These are phyloP conservation scores for Euplexia lucipara DNA, from an alignment of 2,888 invertebrate species.

Conservation along the genomic window DNA sequence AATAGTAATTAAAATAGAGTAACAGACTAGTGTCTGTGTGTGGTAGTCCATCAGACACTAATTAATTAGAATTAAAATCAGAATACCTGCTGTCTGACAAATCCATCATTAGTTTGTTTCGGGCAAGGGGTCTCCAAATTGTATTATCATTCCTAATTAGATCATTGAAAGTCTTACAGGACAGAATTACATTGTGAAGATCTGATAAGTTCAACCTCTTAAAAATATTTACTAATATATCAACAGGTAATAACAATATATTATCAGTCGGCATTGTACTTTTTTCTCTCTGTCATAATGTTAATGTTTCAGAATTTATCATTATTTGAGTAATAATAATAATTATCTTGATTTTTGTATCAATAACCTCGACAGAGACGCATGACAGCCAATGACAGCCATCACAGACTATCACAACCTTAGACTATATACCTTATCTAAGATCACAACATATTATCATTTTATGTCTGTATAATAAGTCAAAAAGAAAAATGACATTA, in stretches of 20 bases:
- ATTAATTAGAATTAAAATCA: neutral
- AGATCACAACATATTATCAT: no score
- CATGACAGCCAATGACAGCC: slow-evolving; percentile 1
- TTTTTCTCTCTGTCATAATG: slow-evolving; percentile 11
- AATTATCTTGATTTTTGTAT: neutral
- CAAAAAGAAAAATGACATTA: no score
- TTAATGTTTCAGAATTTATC: slow-evolving; percentile 14
- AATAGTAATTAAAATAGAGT: no score
- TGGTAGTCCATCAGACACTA: neutral
- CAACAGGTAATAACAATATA: slow-evolving; percentile 74
- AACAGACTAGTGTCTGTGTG: no score
- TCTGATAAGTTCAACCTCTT: slow-evolving; percentile 73
- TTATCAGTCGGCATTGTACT: slow-evolving; percentile 48
- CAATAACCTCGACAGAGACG: neutral
- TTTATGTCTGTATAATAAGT: no score
- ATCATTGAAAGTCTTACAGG: slow-evolving; percentile 77
- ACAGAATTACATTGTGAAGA: slow-evolving; percentile 79
- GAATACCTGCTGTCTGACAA: slow-evolving; percentile 64
- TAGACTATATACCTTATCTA: no score
- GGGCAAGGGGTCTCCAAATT: slow-evolving; percentile 77
- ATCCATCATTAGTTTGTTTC: slow-evolving; percentile 67
- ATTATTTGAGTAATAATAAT: neutral
- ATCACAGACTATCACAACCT: neutral
- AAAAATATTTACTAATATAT: slow-evolving; percentile 79
- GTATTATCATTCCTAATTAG: slow-evolving; percentile 76